These are phyloP conservation scores for Lytechinus variegatus DNA, from an alignment of 35 echinoderm and acorn worm species.

Conservation along the genomic window DNA sequence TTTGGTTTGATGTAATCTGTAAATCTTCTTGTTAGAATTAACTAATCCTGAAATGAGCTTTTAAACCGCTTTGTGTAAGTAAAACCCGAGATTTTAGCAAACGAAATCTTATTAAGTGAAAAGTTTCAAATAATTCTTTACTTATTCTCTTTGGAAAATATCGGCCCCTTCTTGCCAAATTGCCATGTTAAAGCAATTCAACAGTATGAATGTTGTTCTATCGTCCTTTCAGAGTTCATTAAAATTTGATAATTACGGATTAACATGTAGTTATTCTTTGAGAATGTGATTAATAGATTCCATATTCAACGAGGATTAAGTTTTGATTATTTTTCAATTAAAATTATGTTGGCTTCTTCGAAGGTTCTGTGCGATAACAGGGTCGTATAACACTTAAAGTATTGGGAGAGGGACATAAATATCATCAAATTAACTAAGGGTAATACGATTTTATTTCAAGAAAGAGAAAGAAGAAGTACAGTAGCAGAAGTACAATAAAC, in stretches of 20 bases:
- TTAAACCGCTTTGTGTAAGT: neutral
- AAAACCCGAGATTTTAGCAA: conserved; percentile 23
- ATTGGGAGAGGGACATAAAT: too few relatives aligned
- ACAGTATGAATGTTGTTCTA: neutral
- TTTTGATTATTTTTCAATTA: neutral
- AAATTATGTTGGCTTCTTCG: neutral
- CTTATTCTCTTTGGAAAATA: neutral
- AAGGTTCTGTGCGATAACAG: neutral
- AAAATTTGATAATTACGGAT: neutral
- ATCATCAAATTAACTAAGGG: neutral
- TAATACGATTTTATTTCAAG: neutral
- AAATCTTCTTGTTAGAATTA: conserved; percentile 47
- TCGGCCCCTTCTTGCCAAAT: neutral
- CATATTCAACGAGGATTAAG: neutral
- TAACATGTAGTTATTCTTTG: neutral
- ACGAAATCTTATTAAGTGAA: conserved; percentile 26
- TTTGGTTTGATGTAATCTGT: neutral
- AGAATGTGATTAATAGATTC: neutral
- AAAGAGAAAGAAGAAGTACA: neutral
- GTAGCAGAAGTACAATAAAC: too few relatives aligned
- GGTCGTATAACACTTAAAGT: too few relatives aligned
- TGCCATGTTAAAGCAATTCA: neutral
- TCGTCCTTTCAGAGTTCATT: neutral
- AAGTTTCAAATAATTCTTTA: neutral
- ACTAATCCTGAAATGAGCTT: conserved; percentile 45